Conservation (phyloP, 2,113 vertebrate species). For the Rhinolophus ferrumequinum region DNA sequence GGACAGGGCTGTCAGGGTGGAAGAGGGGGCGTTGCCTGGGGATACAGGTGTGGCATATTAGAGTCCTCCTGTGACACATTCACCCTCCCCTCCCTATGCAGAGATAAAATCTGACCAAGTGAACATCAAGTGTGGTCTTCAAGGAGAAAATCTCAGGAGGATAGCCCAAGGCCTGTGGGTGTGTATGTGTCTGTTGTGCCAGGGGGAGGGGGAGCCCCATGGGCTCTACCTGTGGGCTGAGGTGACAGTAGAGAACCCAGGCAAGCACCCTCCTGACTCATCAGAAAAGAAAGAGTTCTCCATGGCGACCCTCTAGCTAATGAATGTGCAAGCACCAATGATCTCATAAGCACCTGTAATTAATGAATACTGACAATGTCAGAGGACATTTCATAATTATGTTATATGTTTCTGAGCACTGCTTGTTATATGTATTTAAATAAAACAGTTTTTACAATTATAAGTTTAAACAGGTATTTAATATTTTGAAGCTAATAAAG, state of each 20-base stretch:
- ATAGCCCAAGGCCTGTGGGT: neutral
- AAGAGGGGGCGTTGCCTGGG: too few relatives aligned
- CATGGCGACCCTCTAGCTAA: neutral
- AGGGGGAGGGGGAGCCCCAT: too few relatives aligned
- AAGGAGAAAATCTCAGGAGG: neutral
- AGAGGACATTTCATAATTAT: neutral
- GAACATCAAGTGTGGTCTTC: neutral
- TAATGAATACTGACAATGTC: neutral
- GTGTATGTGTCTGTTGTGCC: neutral
- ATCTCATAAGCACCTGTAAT: neutral
- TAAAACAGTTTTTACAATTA: neutral
- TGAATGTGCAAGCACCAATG: neutral
- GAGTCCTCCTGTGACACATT: neutral
- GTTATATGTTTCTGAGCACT: neutral
- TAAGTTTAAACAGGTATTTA: neutral
- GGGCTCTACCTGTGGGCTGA: neutral
- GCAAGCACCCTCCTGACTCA: neutral
- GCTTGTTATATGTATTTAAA: neutral
- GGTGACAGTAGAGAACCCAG: neutral
- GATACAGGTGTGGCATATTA: neutral
- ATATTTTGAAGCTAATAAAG: neutral
- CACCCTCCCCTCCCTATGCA: neutral
- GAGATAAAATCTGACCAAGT: neutral
- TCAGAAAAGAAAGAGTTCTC: neutral
- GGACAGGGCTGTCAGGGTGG: neutral